Percentiles rank a stretch among this genome's conserved stretches.
phyloP scores from a whole-genome alignment of 1,140 invertebrate species.

The Oedothorax gibbosus region DNA sequence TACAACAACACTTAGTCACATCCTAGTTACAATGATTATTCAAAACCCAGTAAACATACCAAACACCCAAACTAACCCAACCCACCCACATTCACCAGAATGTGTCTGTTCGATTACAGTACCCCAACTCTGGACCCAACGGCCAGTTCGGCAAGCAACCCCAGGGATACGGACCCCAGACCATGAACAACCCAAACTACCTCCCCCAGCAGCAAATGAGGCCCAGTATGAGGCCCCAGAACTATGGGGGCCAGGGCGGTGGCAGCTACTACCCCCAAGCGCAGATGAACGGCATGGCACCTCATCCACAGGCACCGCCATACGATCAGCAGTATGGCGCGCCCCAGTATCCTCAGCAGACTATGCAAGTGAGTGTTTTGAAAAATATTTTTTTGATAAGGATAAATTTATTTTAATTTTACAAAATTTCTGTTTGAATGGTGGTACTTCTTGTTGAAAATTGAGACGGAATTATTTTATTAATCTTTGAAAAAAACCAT shows the following conservation, averaged over 20 bases:
- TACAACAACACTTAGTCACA: neutral
- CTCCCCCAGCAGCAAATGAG: slow-evolving; percentile 76
- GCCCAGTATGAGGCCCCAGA: slow-evolving; percentile 62
- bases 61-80: too few relatives aligned
- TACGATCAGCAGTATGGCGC: slow-evolving; percentile 55
- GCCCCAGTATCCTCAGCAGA: slow-evolving; percentile 63
- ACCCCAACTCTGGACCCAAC: slow-evolving; percentile 39
- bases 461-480: too few relatives aligned
- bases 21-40: neutral
- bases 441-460: too few relatives aligned
- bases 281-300: slow-evolving; percentile 65
- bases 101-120: slow-evolving; percentile 12
- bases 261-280: slow-evolving; percentile 73
- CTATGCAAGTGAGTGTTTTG: slow-evolving; percentile 60
- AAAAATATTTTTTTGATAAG: neutral
- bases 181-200: slow-evolving; percentile 74
- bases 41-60: too few relatives aligned
- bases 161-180: slow-evolving; percentile 63
- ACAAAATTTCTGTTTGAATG: too few relatives aligned
- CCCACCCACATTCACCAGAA: neutral
- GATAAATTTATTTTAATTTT: too few relatives aligned
- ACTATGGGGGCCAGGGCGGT: slow-evolving; percentile 69
- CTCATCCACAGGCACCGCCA: slow-evolving; percentile 67
- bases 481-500: too few relatives aligned
- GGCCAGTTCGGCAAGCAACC: slow-evolving; percentile 67